These are phyloP conservation scores for Laothoe populi DNA, from an alignment of 2,888 invertebrate species.

Conservation along the genomic window DNA sequence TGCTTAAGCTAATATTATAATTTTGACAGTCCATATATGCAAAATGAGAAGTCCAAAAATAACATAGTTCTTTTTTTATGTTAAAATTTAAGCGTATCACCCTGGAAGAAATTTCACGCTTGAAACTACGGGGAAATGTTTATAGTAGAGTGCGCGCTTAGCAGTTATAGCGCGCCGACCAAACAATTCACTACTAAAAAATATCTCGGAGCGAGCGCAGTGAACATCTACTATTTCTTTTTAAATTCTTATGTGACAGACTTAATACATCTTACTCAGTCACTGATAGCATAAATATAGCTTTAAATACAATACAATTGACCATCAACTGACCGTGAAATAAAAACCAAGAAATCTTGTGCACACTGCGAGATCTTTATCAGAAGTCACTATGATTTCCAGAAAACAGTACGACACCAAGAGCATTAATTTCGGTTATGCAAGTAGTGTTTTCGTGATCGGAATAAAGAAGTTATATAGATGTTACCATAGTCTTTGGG, in stretches of 20 bases:
- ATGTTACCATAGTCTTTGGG: constrained; percentile 70
- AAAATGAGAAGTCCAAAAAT: no score
- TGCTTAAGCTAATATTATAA: no score
- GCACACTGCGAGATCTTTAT: constrained; percentile 20
- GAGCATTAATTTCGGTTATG: constrained; percentile 65
- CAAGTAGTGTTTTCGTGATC: constrained; percentile 65
- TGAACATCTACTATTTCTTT: constrained; percentile 27
- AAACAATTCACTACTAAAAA: constrained; percentile 52
- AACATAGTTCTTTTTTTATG: no score
- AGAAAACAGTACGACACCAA: constrained; percentile 50
- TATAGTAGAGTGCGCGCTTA: constrained; percentile 49
- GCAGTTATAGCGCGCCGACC: constrained; percentile 41
- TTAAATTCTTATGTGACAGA: background rate
- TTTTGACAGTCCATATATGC: no score
- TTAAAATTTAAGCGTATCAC: constrained; percentile 56
- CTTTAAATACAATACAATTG: constrained; percentile 8
- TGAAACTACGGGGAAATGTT: no score
- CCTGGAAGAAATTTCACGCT: constrained; percentile 77
- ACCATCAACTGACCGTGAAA: background rate
- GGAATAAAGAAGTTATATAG: constrained; percentile 66
- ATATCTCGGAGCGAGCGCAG: constrained; percentile 54
- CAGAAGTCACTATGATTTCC: constrained; percentile 32
- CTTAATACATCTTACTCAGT: background rate
- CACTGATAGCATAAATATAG: background rate
- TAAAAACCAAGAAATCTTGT: background rate